phyloP scores from a whole-genome alignment of 2,113 vertebrate genomes.

The Amblyopsis rosae region DNA sequence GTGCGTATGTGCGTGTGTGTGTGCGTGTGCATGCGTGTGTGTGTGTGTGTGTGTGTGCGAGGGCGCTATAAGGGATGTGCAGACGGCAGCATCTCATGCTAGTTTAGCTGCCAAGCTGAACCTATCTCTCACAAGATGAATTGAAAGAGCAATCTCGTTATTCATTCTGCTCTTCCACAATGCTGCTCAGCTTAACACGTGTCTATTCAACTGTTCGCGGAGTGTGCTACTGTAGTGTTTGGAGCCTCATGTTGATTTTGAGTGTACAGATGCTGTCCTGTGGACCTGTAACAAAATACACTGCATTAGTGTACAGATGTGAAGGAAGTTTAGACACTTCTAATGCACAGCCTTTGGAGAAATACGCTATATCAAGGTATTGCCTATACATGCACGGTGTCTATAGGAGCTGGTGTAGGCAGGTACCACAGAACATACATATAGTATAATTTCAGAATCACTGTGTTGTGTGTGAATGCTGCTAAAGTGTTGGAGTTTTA shows the following conservation, averaged over 20 bases:
- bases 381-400: too few relatives aligned
- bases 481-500: too few relatives aligned
- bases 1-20: conserved; percentile 7
- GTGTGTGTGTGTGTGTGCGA: neutral
- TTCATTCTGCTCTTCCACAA: conserved; percentile 25
- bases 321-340: too few relatives aligned
- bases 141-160: conserved; percentile 23
- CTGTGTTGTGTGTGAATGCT: neutral
- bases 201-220: conserved; percentile 18
- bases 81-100: neutral
- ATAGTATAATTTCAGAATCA: too few relatives aligned
- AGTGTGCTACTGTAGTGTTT: conserved; percentile 3
- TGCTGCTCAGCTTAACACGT: conserved; percentile 34
- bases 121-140: conserved; percentile 4
- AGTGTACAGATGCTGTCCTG: too few relatives aligned
- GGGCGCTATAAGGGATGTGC: conserved; percentile 18
- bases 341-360: too few relatives aligned
- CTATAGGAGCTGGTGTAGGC: too few relatives aligned
- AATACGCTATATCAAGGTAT: too few relatives aligned
- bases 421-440: too few relatives aligned
- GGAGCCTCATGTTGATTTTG: too few relatives aligned
- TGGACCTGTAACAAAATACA: too few relatives aligned
- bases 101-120: conserved; percentile 39
- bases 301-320: neutral
- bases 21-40: neutral